A percentile compares a stretch with the other conserved stretches of the same genome.
Conservation (phyloP, 2,113 vertebrate genomes). For the Anas platyrhynchos region DNA sequence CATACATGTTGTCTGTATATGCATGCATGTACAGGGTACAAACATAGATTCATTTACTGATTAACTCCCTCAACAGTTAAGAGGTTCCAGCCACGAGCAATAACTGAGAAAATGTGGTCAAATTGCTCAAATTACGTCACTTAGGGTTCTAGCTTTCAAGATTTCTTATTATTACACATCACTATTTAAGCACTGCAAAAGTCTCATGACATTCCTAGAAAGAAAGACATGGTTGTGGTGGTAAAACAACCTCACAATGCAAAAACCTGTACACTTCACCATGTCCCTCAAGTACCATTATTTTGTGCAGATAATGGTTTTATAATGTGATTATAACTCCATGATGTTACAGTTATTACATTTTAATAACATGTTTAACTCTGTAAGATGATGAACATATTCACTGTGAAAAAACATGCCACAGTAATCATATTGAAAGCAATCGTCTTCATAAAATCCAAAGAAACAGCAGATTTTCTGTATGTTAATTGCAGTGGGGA, state of each 20-base stretch:
- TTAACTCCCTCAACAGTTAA: neutral
- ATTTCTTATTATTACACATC: neutral
- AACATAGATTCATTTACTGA: rapidly evolving
- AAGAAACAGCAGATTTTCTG: neutral
- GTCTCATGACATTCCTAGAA: neutral
- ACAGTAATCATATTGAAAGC: rapidly evolving
- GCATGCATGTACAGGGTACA: neutral
- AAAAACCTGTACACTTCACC: neutral
- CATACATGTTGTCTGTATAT: neutral
- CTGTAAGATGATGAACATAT: neutral
- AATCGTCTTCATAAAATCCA: neutral
- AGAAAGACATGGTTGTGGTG: neutral
- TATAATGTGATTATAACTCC: constrained; percentile 16
- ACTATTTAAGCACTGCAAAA: neutral
- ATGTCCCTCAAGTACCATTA: constrained; percentile 2
- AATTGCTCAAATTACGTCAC: neutral
- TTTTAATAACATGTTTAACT: constrained; percentile 6
- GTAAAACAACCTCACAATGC: neutral
- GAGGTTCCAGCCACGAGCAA: neutral
- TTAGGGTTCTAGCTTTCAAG: neutral
- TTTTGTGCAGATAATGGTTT: constrained; percentile 1
- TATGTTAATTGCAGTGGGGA: constrained; percentile 1
- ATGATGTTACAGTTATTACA: neutral
- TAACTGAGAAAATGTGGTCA: neutral
- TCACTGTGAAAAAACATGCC: neutral